Conservation (phyloP, 2,797 vertebrate species). For the Typhlichthys eigenmanni region DNA sequence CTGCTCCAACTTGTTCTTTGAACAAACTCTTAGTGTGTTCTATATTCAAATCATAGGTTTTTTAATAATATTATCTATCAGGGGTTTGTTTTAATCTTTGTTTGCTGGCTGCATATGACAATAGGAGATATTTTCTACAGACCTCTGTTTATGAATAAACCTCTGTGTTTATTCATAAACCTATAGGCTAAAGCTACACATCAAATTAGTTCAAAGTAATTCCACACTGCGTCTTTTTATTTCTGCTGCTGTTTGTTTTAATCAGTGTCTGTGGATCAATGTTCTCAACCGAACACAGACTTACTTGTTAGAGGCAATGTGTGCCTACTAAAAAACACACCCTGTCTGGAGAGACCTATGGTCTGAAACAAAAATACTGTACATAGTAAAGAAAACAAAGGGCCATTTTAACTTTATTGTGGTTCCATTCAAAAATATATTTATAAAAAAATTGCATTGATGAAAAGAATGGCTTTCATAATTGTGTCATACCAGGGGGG, state of each 20-base stretch:
- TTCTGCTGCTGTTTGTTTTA: constrained; percentile 26
- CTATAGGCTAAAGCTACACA: too few relatives aligned
- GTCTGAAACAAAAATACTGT: constrained; percentile 14
- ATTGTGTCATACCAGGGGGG: constrained; percentile 27
- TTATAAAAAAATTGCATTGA: constrained; percentile 13
- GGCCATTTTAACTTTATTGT: constrained; percentile 64
- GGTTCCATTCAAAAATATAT: constrained; percentile 29
- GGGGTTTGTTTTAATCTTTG: too few relatives aligned
- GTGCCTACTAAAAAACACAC: constrained; percentile 34
- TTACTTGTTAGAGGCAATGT: constrained; percentile 38
- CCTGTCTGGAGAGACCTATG: not conserved
- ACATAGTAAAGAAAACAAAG: constrained; percentile 33
- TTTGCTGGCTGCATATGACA: too few relatives aligned
- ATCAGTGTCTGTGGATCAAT: constrained; percentile 43
- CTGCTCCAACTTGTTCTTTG: too few relatives aligned
- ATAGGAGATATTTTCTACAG: too few relatives aligned
- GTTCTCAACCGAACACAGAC: constrained; percentile 38
- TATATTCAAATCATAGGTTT: too few relatives aligned
- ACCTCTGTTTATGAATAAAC: too few relatives aligned
- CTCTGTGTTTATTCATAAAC: too few relatives aligned
- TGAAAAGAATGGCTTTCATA: constrained; percentile 19
- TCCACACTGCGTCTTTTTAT: constrained; percentile 4
- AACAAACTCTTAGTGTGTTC: too few relatives aligned
- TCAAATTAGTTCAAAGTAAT: too few relatives aligned
- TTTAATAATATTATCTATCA: too few relatives aligned